Evolutionary conservation across 2,797 vertebrate genomes (phyloP), one percentile per base, ranked within the genome.

Genomic region (Fistularia tabacaria): DNA sequence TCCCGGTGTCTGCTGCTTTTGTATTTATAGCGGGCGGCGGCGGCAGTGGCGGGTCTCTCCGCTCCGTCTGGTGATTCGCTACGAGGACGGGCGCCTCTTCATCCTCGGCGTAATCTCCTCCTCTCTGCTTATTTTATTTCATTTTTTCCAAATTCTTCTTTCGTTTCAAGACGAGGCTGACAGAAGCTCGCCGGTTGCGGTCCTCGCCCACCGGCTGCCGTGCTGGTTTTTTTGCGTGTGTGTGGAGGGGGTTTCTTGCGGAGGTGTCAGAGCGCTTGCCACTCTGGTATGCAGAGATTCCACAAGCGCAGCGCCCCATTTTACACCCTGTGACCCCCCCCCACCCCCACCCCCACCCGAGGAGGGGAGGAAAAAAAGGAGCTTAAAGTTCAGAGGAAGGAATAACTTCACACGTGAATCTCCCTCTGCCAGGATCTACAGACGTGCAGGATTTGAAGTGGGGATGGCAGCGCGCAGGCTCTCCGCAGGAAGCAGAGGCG

Each of bases 51-150:
- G 25, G 25, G 25, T 25, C 25, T 25, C 25, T 5, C 72, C 63
- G 68, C 69, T 85, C 85, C 81, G 86, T 88, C 85, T 88, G 86
- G 73, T 79, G 74, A 81, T 75, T 79, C 44, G 66, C 81, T 77
- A 71, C 54, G 67, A 58, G 81, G 77, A 79, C 58, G 64, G 59
- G 52, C 71, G 74, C 77, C 75, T 74, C 69, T 71, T 76, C 74
- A 65, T 75, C 65, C 8, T 47, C 62, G 3, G 10, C 53, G 6
- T 50, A 25, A 25, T 25, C 25, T 25, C 25, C 36, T 79, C 57
- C 54, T 66, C 36, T 49, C 51, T 54, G 49, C 55, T 46, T 59
- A 68, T 65, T 38, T 54, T 43, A 53, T 66, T 49, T 47, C 49
- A 12, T 45, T 45, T 45, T 64, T 54, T 57, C 63, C 64, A 66